Percentiles rank a stretch among this genome's conserved stretches.
phyloP scores from a whole-genome alignment of 2,888 invertebrate genomes.

The Corbicula japonica region DNA sequence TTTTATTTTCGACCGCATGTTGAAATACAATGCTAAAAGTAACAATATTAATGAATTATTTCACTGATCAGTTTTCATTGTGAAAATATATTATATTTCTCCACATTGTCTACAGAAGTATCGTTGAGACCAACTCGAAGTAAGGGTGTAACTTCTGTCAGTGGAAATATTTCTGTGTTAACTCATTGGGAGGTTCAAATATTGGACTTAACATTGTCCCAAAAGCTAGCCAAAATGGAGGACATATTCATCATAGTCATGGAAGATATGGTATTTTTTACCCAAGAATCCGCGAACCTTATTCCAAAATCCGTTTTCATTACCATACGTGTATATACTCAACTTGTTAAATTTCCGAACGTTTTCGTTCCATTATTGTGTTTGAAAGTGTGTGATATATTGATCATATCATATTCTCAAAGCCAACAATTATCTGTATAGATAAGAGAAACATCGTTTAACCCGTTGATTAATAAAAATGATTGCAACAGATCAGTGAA shows the following conservation, averaged over 20 bases:
- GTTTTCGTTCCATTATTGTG: too few relatives aligned
- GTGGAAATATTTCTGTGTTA: background rate
- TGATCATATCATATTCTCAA: too few relatives aligned
- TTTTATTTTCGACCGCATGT: too few relatives aligned
- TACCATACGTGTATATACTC: too few relatives aligned
- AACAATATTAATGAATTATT: constrained; percentile 9
- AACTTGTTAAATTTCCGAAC: too few relatives aligned
- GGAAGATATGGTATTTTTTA: too few relatives aligned
- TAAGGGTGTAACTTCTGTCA: background rate
- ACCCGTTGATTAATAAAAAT: constrained; percentile 25
- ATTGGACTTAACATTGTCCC: too few relatives aligned
- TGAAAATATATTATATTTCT: constrained; percentile 3
- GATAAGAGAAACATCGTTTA: constrained; percentile 27
- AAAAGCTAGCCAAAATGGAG: too few relatives aligned
- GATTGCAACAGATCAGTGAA: background rate
- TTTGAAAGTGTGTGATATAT: too few relatives aligned
- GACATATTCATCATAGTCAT: too few relatives aligned
- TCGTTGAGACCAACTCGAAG: constrained; percentile 24
- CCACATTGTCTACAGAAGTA: background rate
- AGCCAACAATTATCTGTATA: constrained; percentile 14
- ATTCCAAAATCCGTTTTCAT: too few relatives aligned
- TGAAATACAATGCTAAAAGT: constrained; percentile 1
- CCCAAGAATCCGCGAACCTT: too few relatives aligned
- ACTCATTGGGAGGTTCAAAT: constrained; percentile 5
- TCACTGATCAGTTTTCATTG: constrained; percentile 5